A percentile compares a stretch with the other conserved stretches of the same genome.
phyloP scores from a whole-genome alignment of 2,113 vertebrate species.

The western clawed frog (Xenopus tropicalis) region DNA sequence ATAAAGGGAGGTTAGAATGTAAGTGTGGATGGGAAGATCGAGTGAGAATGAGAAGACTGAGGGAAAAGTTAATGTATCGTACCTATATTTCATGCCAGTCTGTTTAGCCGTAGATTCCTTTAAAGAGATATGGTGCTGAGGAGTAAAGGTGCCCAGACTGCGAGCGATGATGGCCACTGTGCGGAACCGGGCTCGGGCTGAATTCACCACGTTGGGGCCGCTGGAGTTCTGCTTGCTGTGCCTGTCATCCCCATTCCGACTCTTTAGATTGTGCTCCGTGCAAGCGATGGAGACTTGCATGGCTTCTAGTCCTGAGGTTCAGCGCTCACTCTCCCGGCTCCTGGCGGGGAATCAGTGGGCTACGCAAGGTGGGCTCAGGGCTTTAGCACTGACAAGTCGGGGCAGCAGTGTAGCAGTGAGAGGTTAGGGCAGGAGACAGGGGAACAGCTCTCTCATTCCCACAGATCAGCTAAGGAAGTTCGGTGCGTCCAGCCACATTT shows the following conservation, averaged over 20 bases:
- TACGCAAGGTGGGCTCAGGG: constrained; percentile 5
- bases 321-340: no score
- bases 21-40: no score
- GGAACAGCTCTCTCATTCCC: constrained; percentile 29
- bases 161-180: constrained; percentile 97
- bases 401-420: constrained; percentile 5
- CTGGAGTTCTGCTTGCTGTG: constrained; percentile 89
- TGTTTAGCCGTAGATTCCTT: constrained; percentile 97
- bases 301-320: constrained; percentile 45
- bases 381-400: neutral
- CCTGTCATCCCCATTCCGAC: constrained; percentile 86
- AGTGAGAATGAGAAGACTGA: no score
- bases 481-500: constrained; percentile 26
- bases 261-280: constrained; percentile 95
- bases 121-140: constrained; percentile 94
- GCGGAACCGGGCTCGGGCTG: constrained; percentile 91
- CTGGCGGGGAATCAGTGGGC: neutral
- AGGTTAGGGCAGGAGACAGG: constrained; percentile 3
- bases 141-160: constrained; percentile 92
- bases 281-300: constrained; percentile 99
- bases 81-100: constrained; percentile 99
- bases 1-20: no score
- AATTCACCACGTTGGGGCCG: constrained; percentile 89
- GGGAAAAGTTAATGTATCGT: constrained; percentile 33
- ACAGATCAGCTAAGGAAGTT: constrained; percentile 44